A percentile compares a stretch with the other conserved stretches of the same genome.
Conservation (phyloP, 2,113 vertebrate species). For the Lagopus leucura region DNA sequence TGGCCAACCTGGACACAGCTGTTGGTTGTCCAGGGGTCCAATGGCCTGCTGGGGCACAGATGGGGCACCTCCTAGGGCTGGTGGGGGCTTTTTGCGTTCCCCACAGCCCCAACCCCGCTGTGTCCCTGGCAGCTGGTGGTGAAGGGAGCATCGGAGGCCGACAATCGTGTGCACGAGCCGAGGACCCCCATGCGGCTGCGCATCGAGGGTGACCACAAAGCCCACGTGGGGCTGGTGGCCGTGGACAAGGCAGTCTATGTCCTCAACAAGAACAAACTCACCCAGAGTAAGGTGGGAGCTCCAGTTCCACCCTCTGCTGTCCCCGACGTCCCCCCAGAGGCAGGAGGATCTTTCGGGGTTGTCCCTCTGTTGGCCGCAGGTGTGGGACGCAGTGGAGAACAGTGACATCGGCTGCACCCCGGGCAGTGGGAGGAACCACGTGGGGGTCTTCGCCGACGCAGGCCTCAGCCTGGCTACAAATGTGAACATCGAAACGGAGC, state of each 20-base stretch:
- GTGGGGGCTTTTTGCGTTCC: too few relatives aligned
- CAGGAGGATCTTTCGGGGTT: fast-evolving
- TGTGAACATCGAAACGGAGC: not conserved
- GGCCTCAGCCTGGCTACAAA: conserved; percentile 82
- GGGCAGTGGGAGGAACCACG: conserved; percentile 81
- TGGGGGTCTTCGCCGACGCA: conserved; percentile 83
- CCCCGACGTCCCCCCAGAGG: fast-evolving
- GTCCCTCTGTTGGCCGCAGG: conserved; percentile 44
- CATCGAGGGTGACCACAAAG: conserved; percentile 70
- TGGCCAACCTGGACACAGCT: not conserved
- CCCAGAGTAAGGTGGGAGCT: conserved; percentile 71
- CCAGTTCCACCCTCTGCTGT: not conserved
- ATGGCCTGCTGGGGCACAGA: fast-evolving
- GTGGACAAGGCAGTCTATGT: conserved; percentile 82
- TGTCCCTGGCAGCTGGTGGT: conserved; percentile 69
- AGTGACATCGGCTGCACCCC: conserved; percentile 86
- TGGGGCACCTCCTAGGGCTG: not conserved
- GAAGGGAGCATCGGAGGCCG: conserved; percentile 1
- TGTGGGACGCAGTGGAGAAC: conserved; percentile 86
- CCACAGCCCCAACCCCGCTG: fast-evolving
- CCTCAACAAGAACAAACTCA: conserved; percentile 77
- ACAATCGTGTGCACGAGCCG: conserved; percentile 54
- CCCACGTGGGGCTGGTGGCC: conserved; percentile 77
- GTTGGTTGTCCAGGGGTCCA: not conserved
- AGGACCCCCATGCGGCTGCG: conserved; percentile 71